phyloP scores from a whole-genome alignment of 2,113 vertebrate species.

The Dicaeum eximium region DNA sequence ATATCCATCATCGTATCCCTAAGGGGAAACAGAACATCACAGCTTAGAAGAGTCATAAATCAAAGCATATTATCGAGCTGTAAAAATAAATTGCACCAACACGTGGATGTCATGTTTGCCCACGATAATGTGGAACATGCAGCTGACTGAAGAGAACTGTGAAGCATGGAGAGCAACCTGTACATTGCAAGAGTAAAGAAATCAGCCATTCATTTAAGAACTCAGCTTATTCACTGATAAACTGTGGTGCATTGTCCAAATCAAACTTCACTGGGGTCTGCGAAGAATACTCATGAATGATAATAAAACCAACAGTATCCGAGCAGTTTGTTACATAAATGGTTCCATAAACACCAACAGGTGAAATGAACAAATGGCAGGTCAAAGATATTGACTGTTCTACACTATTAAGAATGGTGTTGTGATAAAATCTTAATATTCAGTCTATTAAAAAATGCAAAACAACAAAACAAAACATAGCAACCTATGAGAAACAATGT shows the following conservation, averaged over 20 bases:
- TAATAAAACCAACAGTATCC: constrained; percentile 43
- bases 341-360: constrained; percentile 2
- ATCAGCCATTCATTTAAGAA: constrained; percentile 55
- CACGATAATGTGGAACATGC: not conserved
- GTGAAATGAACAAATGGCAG: constrained; percentile 7
- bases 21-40: not conserved
- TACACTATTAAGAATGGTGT: not conserved
- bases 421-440: not conserved
- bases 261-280: not conserved
- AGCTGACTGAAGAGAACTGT: not conserved
- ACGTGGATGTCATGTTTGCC: not conserved
- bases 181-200: not conserved
- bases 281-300: constrained; percentile 52
- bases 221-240: constrained; percentile 28
- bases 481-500: not conserved
- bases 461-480: not conserved
- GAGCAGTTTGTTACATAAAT: constrained; percentile 48
- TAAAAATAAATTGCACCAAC: not conserved
- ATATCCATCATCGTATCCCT: constrained; percentile 95
- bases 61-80: not conserved
- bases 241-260: not conserved
- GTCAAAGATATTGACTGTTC: not conserved
- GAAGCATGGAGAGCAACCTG: not conserved
- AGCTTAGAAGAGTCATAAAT: constrained; percentile 9
- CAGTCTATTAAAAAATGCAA: not conserved